A percentile compares a stretch with the other conserved stretches of the same genome.
Conservation (phyloP, 2,888 invertebrate genomes). For the Ornithoptera alexandrae region DNA sequence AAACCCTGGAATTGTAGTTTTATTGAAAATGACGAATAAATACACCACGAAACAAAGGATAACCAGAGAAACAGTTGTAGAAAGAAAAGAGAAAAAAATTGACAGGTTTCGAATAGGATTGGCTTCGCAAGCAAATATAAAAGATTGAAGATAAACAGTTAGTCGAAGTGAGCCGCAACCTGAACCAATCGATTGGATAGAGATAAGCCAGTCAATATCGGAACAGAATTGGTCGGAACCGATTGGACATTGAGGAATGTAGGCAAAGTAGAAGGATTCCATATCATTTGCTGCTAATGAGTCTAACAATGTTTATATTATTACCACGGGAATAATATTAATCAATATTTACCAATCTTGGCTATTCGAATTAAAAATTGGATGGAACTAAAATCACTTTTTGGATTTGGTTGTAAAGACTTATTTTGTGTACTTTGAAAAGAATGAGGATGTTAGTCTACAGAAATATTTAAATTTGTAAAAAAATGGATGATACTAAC, state of each 20-base stretch:
- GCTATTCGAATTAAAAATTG: too few species aligned
- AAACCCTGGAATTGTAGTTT: background rate
- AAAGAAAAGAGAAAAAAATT: background rate
- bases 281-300: conserved; percentile 7
- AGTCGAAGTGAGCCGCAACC: conserved; percentile 9
- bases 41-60: background rate
- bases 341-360: background rate
- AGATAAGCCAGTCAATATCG: conserved; percentile 22
- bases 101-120: background rate
- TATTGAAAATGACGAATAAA: background rate
- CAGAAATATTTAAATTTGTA: too few species aligned
- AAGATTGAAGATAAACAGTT: conserved; percentile 28
- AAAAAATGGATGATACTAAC: too few species aligned
- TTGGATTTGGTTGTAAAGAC: too few species aligned
- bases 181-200: conserved; percentile 27
- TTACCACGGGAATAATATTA: too few species aligned
- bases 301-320: conserved; percentile 3
- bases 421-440: too few species aligned
- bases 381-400: too few species aligned
- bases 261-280: conserved; percentile 7
- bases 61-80: background rate
- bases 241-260: conserved; percentile 20
- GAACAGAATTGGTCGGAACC: conserved; percentile 25
- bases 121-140: conserved; percentile 5
- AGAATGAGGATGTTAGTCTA: too few species aligned